Base-by-base conservation (phyloP, 2,888 invertebrate species). In the Idaea dimidiata region DNA sequence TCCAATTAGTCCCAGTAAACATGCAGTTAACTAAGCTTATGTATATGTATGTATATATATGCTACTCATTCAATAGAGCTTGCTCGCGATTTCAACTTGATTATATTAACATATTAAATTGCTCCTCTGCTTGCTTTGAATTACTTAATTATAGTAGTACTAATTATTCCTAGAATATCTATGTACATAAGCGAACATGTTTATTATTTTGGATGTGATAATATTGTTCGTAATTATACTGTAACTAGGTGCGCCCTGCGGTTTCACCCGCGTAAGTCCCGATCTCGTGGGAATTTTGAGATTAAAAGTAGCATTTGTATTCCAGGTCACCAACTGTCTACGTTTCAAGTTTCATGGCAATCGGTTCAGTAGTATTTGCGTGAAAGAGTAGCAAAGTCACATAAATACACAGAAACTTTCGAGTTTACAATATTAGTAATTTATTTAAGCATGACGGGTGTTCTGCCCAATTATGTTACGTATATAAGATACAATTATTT, bases 31-130 rank as follows among this genome's bases (percentile, higher is more conserved):
- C 43, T 43, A 43, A 43, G 43, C 43, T 10, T 10, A 43, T 43
- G 14, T 43, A 14, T 43, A 43, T 33, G 14, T 32, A 32, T 8
- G 7, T 14, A 43, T 10, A 43, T 7, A 14, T 14, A 14, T 10
- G 63, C 59, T 66, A 61, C 57, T 55, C 59, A 24, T 59, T 59
- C 54, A 57, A 57, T 59, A 43, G 57, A 54, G 57, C 62, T 59
- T 62, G 61, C 61, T 62, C 54, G 54, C 58, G 63, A 64, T 67
- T 62, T 59, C 24, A 3, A 63, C 56, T 66, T 64, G 61, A 62
- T 66, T 65, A 58, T 60, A 67, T 70, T 66, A 65, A 43, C 69
- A 70, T 70, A 67, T 64, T 65, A 55, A 70, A 70, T 70, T 68
- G 66, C 58, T 53, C 59, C 17, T 59, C 59, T 61, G 57, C 53